phyloP scores from a whole-genome alignment of 1,140 invertebrate species.

The Drosophila leontia region DNA sequence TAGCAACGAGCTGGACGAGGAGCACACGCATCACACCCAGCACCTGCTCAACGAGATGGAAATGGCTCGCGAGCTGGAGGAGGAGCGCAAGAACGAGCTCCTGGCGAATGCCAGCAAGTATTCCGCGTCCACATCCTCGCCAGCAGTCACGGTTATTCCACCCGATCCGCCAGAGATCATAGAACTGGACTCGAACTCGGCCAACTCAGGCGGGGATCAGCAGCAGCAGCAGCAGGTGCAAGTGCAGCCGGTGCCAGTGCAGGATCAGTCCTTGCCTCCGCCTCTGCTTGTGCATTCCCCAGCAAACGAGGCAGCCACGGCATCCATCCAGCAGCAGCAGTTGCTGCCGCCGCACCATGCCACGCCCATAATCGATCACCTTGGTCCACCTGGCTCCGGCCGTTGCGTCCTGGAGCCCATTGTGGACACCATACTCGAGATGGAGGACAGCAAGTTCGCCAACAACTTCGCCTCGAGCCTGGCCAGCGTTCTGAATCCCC shows the following conservation, averaged over 20 bases:
- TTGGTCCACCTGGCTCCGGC: neutral
- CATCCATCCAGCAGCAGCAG: constrained; percentile 17
- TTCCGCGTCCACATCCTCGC: constrained; percentile 76
- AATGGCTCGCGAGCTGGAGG: constrained; percentile 72
- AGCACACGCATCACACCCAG: constrained; percentile 81
- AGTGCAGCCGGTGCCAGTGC: neutral
- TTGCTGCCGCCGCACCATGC: constrained; percentile 15
- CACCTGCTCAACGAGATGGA: constrained; percentile 80
- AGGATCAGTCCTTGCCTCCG: constrained; percentile 13
- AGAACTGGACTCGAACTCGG: constrained; percentile 79
- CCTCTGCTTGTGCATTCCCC: constrained; percentile 32
- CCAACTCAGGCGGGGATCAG: constrained; percentile 65
- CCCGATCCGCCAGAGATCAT: constrained; percentile 81
- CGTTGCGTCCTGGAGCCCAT: constrained; percentile 66
- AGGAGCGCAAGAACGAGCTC: constrained; percentile 79
- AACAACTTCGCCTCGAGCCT: constrained; percentile 53
- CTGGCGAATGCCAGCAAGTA: constrained; percentile 75
- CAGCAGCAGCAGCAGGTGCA: constrained; percentile 25
- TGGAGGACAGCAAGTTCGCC: constrained; percentile 76
- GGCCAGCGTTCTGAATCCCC: constrained; percentile 68
- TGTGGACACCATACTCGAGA: constrained; percentile 78
- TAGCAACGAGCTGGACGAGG: constrained; percentile 60
- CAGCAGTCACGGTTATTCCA: constrained; percentile 73
- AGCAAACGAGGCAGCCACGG: constrained; percentile 1
- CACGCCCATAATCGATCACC: constrained; percentile 5